Base-by-base conservation (phyloP, 2,113 vertebrate species). In the Excalfactoria chinensis region DNA sequence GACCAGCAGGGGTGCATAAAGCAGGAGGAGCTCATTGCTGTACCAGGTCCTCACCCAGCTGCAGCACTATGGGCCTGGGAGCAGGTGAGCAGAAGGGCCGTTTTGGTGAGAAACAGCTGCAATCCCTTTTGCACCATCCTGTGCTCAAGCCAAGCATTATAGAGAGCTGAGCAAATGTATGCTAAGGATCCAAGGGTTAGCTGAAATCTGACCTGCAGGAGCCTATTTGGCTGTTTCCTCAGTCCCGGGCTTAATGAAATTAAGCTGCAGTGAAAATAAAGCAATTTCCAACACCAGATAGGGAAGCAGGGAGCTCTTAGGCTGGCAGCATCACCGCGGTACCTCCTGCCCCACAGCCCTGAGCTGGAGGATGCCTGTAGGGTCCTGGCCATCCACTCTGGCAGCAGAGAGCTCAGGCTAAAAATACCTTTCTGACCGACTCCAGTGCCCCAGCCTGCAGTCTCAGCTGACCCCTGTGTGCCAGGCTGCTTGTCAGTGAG, bases 61-160 rank as follows among this genome's bases (percentile, higher is more conserved):
- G 66, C 0, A 0, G 55, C n/a, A 72, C 62, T 5, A 4, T 2
- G 1, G 43, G 8, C 6, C 53, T 3, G 2, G 28, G 18, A 22
- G 16, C 4, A 8, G 37, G 56, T 20, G 22, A 62, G 44, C 73
- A 78, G 48, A 62, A 41, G 37, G 37, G 35, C 25, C 40, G 6
- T 43, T 64, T 13, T 41, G 62, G 18, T 7, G 13, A 30, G 62
- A 71, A 58, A 4, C 17, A 19, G 5, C 46, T 0, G 1, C 0
- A 81, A 41, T 3, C 62, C 48, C 62, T 58, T 23, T 1, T 4
- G 8, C 30, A 72, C 22, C 20, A 28, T 13, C 30, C 0, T 0
- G 3, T 4, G 11, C 71, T 78, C 72, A 30, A 30, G 63, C 25
- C 23, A 32, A 7, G 1, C 1, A 1, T 26, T 15, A 4, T 8